Conservation (phyloP, 2,797 vertebrate species). For the Potorous gilbertii region DNA sequence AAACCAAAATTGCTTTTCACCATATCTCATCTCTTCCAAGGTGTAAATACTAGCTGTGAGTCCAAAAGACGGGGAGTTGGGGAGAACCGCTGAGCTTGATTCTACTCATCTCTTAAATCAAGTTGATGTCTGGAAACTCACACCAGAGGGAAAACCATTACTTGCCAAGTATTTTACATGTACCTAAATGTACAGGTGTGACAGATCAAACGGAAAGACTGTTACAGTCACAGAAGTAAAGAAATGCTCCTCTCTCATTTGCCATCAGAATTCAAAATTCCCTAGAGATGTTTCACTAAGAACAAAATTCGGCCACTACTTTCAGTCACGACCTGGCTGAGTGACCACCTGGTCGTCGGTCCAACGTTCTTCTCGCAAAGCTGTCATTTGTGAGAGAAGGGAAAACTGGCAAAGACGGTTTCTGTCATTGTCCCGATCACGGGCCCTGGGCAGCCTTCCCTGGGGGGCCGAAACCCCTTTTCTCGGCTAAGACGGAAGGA, state of each 20-base stretch:
- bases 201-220: not conserved
- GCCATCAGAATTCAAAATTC: not conserved
- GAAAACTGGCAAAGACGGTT: no score
- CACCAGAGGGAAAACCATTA: not conserved
- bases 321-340: no score
- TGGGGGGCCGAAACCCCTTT: not conserved
- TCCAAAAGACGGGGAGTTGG: not conserved
- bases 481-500: not conserved
- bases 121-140: not conserved
- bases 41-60: not conserved
- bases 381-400: not conserved
- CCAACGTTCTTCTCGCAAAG: no score
- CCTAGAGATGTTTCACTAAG: not conserved
- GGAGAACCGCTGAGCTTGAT: not conserved
- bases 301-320: no score
- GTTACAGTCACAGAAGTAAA: not conserved
- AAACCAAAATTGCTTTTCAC: not conserved
- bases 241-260: not conserved
- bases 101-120: not conserved
- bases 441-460: rapidly evolving
- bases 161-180: not conserved
- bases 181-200: not conserved
- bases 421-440: not conserved
- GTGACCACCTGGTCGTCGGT: not conserved
- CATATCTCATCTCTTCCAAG: not conserved